Conservation (phyloP, 1,140 invertebrate genomes). For the Parasteatoda tepidariorum region DNA sequence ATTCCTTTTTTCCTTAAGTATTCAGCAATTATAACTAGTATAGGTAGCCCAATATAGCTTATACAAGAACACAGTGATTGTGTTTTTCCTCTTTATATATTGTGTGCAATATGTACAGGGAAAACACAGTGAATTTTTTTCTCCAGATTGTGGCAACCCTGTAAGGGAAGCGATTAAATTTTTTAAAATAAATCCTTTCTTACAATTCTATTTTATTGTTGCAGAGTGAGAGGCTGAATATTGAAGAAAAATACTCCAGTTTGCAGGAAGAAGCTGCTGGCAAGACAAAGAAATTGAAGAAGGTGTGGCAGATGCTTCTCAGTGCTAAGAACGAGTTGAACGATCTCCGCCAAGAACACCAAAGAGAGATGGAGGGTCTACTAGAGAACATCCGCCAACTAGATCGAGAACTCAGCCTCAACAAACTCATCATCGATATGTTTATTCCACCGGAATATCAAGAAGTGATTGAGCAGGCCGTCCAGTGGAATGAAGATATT, state of each 20-base stretch:
- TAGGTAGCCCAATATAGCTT: too few species aligned
- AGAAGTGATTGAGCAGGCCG: constrained; percentile 91
- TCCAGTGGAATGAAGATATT: constrained; percentile 97
- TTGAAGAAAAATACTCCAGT: constrained; percentile 95
- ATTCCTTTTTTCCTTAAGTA: too few species aligned
- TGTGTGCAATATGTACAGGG: too few species aligned
- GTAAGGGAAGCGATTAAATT: too few species aligned
- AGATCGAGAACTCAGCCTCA: constrained; percentile 89
- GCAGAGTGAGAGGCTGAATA: constrained; percentile 89
- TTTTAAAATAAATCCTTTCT: too few species aligned
- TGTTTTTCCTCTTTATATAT: too few species aligned
- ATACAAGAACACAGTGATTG: too few species aligned
- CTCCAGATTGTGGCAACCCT: too few species aligned
- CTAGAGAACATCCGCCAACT: constrained; percentile 91
- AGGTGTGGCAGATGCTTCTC: constrained; percentile 84
- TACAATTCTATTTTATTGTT: constrained; percentile 62
- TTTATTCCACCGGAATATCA: constrained; percentile 95
- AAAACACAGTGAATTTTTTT: too few species aligned
- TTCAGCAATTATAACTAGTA: too few species aligned
- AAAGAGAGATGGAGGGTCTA: constrained; percentile 95
- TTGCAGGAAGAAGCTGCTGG: constrained; percentile 93
- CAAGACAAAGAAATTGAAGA: constrained; percentile 93
- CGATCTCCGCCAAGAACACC: constrained; percentile 93
- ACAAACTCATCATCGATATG: constrained; percentile 83
- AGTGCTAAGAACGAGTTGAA: constrained; percentile 86